These are phyloP conservation scores for Burhinus bistriatus DNA, from an alignment of 2,113 vertebrate species.

Conservation along the genomic window DNA sequence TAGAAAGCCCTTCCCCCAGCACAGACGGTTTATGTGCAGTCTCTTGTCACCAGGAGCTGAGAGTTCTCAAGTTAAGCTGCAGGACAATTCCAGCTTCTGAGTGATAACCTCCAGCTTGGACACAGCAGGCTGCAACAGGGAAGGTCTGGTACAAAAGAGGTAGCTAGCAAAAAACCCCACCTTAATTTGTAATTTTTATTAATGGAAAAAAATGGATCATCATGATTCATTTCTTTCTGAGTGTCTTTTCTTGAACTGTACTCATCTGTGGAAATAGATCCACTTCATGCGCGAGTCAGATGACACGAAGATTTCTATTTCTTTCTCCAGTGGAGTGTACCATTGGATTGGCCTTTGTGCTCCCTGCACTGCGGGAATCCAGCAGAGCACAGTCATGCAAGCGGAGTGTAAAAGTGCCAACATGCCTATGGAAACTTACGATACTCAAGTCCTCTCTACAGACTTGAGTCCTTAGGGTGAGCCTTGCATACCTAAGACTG, in stretches of 20 bases:
- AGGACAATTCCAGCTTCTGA: not conserved
- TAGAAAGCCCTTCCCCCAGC: not conserved
- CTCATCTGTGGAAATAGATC: not conserved
- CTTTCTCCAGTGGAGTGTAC: not conserved
- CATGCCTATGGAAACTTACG: not conserved
- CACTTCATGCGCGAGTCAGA: not conserved
- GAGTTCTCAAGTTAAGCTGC: not conserved
- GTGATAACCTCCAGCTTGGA: not conserved
- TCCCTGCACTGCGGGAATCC: not conserved
- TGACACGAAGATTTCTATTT: not conserved
- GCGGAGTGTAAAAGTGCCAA: not conserved
- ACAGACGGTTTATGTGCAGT: not conserved
- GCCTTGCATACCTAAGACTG: not conserved
- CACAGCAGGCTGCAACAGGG: not conserved
- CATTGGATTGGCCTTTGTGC: not conserved
- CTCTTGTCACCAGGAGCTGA: not conserved
- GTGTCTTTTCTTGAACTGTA: not conserved
- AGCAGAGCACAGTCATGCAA: not conserved
- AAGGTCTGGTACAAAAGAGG: not conserved
- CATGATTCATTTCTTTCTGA: not conserved
- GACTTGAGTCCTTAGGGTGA: not conserved
- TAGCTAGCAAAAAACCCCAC: rapidly evolving
- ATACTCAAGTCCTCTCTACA: not conserved
- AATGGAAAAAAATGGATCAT: not conserved
- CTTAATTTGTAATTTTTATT: not conserved